phyloP scores from a whole-genome alignment of 2,113 vertebrate genomes.

The Eulemur rufifrons region DNA sequence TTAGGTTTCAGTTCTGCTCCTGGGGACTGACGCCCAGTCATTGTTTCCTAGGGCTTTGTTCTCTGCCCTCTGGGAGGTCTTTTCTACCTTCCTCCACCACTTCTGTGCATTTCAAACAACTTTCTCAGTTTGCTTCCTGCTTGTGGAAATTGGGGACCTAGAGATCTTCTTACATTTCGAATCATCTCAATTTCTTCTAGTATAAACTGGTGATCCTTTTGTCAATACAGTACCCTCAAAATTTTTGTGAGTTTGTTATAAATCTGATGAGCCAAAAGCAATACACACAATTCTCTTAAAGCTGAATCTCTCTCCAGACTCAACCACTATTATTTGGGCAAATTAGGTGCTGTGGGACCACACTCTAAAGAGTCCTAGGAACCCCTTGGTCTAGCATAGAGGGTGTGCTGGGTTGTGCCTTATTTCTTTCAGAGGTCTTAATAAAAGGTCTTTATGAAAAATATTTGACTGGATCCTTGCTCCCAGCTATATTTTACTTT shows the following conservation, averaged over 20 bases:
- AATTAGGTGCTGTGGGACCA: background rate
- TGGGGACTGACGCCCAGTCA: background rate
- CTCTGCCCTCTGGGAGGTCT: background rate
- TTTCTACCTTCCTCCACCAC: background rate
- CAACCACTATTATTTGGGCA: background rate
- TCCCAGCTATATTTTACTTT: background rate
- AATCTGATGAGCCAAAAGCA: background rate
- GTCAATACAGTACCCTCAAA: background rate
- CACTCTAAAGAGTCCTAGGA: background rate
- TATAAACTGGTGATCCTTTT: background rate
- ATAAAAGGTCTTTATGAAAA: background rate
- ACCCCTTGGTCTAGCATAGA: background rate
- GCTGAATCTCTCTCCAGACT: background rate
- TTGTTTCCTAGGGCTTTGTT: background rate
- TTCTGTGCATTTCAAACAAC: background rate
- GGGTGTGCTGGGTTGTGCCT: background rate
- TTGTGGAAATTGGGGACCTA: background rate
- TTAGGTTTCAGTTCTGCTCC: background rate
- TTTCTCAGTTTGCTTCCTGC: background rate
- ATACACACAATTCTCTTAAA: background rate
- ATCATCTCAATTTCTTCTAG: background rate
- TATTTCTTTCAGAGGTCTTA: background rate
- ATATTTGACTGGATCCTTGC: background rate
- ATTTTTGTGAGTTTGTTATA: conserved; percentile 14
- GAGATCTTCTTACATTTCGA: background rate